Evolutionary conservation across 2,888 invertebrate genomes (phyloP).

Genomic region (Limenitis camilla): DNA sequence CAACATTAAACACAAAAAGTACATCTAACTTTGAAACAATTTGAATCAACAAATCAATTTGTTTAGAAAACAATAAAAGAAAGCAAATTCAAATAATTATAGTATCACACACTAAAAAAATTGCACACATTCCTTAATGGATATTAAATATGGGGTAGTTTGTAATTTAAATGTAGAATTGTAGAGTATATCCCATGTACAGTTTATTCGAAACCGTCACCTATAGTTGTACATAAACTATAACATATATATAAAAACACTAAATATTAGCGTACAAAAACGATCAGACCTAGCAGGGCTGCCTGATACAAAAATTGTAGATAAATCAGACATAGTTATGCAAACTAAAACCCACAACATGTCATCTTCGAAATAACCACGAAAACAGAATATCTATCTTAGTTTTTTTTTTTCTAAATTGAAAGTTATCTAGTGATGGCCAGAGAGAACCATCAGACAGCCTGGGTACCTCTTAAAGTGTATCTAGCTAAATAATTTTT

Average conservation of each 20-base stretch:
- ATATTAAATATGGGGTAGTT: constrained; percentile 10
- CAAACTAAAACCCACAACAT: too few relatives aligned
- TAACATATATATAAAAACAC: constrained; percentile 10
- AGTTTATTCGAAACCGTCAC: constrained; percentile 13
- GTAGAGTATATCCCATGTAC: constrained; percentile 2
- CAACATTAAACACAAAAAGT: too few relatives aligned
- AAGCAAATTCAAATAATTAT: constrained; percentile 19
- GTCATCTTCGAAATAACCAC: too few relatives aligned
- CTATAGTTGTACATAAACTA: constrained; percentile 12
- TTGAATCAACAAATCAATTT: not conserved
- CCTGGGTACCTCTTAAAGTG: too few relatives aligned
- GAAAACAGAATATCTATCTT: too few relatives aligned
- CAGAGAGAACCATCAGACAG: too few relatives aligned
- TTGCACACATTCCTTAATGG: constrained; percentile 24
- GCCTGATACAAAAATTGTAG: not conserved
- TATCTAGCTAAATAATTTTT: too few relatives aligned
- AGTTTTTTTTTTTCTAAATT: too few relatives aligned
- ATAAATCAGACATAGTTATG: not conserved
- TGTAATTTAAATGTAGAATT: not conserved
- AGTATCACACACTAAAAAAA: constrained; percentile 29
- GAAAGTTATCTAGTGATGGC: too few relatives aligned
- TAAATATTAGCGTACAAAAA: constrained; percentile 5
- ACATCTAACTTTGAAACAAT: not conserved
- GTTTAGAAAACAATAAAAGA: constrained; percentile 2
- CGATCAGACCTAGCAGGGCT: not conserved